A percentile compares a stretch with the other conserved stretches of the same genome.
Evolutionary conservation across 2,797 vertebrate species (phyloP).

Genomic region (Sebastes diploproa): DNA sequence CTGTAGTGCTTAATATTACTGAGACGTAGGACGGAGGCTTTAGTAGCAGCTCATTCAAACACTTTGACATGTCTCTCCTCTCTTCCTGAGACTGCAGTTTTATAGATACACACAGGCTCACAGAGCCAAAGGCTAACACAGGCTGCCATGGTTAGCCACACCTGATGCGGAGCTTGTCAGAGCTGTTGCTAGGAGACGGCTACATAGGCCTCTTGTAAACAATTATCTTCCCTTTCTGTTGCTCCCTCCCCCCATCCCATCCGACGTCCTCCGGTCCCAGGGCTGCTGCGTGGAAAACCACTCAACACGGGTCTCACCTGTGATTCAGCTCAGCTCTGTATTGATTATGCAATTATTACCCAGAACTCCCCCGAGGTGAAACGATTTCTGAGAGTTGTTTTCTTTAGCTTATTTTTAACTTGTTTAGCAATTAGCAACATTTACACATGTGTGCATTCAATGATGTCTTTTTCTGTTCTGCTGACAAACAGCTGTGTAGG

Average conservation of each 20-base stretch:
- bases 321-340: constrained; percentile 65
- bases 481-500: not conserved
- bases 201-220: constrained; percentile 89
- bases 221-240: constrained; percentile 80
- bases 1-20: not conserved
- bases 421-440: not conserved
- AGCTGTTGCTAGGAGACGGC: constrained; percentile 89
- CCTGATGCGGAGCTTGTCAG: constrained; percentile 84
- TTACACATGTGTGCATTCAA: not conserved
- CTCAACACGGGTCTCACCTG: constrained; percentile 72
- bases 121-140: constrained; percentile 71
- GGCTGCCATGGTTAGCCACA: constrained; percentile 78
- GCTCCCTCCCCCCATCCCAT: constrained; percentile 43
- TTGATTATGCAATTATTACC: constrained; percentile 76
- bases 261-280: constrained; percentile 59
- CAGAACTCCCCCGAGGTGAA: constrained; percentile 30
- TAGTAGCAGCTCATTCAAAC: not conserved
- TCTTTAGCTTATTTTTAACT: not conserved
- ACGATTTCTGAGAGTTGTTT: not conserved
- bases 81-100: constrained; percentile 12
- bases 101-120: constrained; percentile 17
- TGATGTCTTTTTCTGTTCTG: not conserved
- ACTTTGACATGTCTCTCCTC: not conserved
- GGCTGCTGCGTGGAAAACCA: constrained; percentile 61
- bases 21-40: constrained; percentile 3